These are phyloP conservation scores for Drosophila carrolli DNA, from an alignment of 1,140 invertebrate genomes.

Conservation along the genomic window DNA sequence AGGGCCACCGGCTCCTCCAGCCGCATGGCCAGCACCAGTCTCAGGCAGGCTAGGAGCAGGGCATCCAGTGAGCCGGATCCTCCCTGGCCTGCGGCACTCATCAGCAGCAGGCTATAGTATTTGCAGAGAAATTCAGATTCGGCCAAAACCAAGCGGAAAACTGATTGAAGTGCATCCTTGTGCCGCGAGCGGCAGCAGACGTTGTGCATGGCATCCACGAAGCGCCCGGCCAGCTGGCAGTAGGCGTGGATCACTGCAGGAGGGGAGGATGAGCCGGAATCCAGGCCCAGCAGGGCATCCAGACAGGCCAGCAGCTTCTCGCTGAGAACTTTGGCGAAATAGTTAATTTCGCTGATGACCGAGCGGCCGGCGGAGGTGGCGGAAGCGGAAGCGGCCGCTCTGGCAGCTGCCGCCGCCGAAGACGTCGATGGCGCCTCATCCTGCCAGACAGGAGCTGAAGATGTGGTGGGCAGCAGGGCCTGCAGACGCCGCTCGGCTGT, in stretches of 20 bases:
- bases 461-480: conserved; percentile 21
- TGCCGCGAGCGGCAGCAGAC: conserved; percentile 78
- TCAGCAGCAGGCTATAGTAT: conserved; percentile 78
- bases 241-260: conserved; percentile 46
- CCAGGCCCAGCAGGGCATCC: conserved; percentile 37
- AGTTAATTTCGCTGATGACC: conserved; percentile 81
- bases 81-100: conserved; percentile 48
- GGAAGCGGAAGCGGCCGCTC: conserved; percentile 35
- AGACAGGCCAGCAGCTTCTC: conserved; percentile 75
- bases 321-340: conserved; percentile 82
- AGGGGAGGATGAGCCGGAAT: not conserved
- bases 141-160: conserved; percentile 76
- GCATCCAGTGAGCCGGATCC: conserved; percentile 46
- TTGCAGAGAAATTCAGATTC: conserved; percentile 82
- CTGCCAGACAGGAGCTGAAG: conserved; percentile 37
- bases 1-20: conserved; percentile 69
- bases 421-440: conserved; percentile 77
- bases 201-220: conserved; percentile 72
- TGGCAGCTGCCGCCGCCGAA: conserved; percentile 74
- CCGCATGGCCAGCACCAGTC: conserved; percentile 67
- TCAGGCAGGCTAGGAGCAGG: conserved; percentile 62
- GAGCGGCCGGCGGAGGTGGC: conserved; percentile 7
- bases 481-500: conserved; percentile 52
- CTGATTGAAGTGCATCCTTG: conserved; percentile 80
- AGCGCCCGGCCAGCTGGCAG: conserved; percentile 67